phyloP scores from a whole-genome alignment of 2,888 invertebrate genomes.

The Caenorhabditis zanzibari region DNA sequence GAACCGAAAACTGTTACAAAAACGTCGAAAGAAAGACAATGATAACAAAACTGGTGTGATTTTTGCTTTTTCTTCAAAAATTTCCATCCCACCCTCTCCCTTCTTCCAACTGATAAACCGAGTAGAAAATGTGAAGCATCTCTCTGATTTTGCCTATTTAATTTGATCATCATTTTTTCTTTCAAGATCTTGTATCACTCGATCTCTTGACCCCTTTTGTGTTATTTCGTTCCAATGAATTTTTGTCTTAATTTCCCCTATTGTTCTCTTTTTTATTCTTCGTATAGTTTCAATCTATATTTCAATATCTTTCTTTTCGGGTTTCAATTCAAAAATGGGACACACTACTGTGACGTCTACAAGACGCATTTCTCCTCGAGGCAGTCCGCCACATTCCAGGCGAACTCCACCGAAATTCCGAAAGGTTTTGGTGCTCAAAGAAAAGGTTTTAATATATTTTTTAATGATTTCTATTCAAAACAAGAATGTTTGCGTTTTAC shows the following conservation, averaged over 20 bases:
- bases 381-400: constrained; percentile 53
- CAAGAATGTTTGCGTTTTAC: no score
- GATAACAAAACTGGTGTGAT: constrained; percentile 48
- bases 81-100: constrained; percentile 4
- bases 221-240: constrained; percentile 29
- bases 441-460: constrained; percentile 45
- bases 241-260: background rate
- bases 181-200: background rate
- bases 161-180: constrained; percentile 7
- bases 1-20: constrained; percentile 10
- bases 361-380: constrained; percentile 52
- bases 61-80: constrained; percentile 30
- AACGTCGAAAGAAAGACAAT: background rate
- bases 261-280: background rate
- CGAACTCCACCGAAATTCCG: constrained; percentile 43
- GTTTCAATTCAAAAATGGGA: constrained; percentile 41
- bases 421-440: constrained; percentile 49
- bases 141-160: constrained; percentile 21
- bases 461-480: background rate
- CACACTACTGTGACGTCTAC: constrained; percentile 39
- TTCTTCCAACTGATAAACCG: constrained; percentile 30
- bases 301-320: constrained; percentile 43
- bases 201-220: background rate
- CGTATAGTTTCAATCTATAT: constrained; percentile 39
- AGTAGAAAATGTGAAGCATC: constrained; percentile 39